phyloP scores from a whole-genome alignment of 1,140 invertebrate species.

The Drosophila saltans region DNA sequence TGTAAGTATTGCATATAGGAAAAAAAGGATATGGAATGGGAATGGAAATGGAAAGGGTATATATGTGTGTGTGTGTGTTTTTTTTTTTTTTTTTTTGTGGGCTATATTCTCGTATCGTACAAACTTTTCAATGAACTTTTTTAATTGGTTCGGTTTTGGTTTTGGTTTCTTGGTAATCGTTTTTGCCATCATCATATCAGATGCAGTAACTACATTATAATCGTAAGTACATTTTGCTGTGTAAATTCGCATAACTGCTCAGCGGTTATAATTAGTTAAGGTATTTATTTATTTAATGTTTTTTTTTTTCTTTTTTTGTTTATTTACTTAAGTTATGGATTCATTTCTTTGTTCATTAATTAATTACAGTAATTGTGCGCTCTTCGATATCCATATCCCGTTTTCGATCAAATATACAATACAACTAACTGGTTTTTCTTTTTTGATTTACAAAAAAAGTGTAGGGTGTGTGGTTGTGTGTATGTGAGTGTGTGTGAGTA shows the following conservation, averaged over 20 bases:
- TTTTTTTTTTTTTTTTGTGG: not conserved
- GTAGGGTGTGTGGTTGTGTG: constrained; percentile 1
- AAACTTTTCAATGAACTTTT: constrained; percentile 36
- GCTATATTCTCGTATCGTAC: constrained; percentile 40
- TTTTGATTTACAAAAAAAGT: constrained; percentile 39
- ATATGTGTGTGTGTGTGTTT: too few species aligned
- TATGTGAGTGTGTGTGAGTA: constrained; percentile 13
- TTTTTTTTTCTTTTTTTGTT: not conserved
- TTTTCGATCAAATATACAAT: constrained; percentile 46
- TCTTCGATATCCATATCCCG: constrained; percentile 73
- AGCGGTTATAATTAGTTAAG: constrained; percentile 43
- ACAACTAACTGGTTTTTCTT: constrained; percentile 43
- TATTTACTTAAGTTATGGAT: constrained; percentile 71
- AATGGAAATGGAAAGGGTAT: too few species aligned
- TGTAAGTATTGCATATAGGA: too few species aligned
- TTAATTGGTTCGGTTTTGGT: constrained; percentile 38
- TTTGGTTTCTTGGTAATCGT: constrained; percentile 7
- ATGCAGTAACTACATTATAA: constrained; percentile 28
- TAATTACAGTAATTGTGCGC: constrained; percentile 78
- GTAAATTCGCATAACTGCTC: constrained; percentile 59
- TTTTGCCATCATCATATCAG: not conserved
- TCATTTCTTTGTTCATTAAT: constrained; percentile 41
- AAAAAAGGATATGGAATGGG: too few species aligned
- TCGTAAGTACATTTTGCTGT: constrained; percentile 44
- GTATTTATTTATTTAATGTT: not conserved